Conservation (phyloP, 2,888 invertebrate species). For the Cynaeus angustus region DNA sequence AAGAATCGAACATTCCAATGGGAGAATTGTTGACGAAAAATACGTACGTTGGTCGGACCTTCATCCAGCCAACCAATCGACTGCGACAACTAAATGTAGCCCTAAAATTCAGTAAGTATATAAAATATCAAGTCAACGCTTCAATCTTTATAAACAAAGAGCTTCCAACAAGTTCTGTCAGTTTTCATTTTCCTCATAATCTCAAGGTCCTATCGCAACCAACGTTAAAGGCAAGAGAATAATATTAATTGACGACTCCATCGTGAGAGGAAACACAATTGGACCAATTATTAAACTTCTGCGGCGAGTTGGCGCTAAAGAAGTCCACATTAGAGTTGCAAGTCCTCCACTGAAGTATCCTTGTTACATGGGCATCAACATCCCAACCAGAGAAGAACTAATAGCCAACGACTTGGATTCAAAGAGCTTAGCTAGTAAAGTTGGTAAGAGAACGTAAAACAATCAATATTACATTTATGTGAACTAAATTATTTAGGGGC, state of each 20-base stretch:
- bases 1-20: constrained; percentile 91
- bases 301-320: constrained; percentile 92
- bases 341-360: constrained; percentile 96
- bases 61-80: constrained; percentile 96
- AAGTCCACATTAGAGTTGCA: constrained; percentile 97
- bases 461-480: too few relatives aligned
- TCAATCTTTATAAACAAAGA: too few relatives aligned
- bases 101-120: constrained; percentile 87
- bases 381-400: constrained; percentile 96
- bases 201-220: constrained; percentile 84
- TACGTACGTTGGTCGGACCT: constrained; percentile 96
- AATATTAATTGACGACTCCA: constrained; percentile 97
- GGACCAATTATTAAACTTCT: constrained; percentile 95
- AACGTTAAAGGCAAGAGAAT: constrained; percentile 92
- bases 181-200: too few relatives aligned
- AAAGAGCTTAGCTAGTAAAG: constrained; percentile 86
- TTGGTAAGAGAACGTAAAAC: constrained; percentile 76
- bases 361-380: constrained; percentile 99
- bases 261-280: constrained; percentile 97
- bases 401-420: constrained; percentile 90
- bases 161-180: too few relatives aligned
- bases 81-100: constrained; percentile 94
- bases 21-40: constrained; percentile 97
- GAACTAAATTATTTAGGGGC: constrained; percentile 76
- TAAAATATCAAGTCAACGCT: neutral